These are phyloP conservation scores for Leptinotarsa defecta DNA, from an alignment of 1,140 invertebrate genomes.

Conservation along the genomic window DNA sequence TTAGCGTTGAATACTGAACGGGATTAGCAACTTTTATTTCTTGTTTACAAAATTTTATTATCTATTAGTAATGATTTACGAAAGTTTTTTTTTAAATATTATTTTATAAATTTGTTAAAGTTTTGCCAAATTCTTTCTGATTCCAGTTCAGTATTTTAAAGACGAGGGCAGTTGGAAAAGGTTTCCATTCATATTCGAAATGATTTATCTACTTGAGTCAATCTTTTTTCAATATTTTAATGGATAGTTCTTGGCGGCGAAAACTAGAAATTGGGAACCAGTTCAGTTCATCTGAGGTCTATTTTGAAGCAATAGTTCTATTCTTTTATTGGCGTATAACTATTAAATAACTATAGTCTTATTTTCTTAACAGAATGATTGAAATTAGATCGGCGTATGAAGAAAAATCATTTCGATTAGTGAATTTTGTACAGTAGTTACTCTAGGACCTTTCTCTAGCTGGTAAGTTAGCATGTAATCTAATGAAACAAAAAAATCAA, in stretches of 20 bases:
- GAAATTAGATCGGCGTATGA: background rate
- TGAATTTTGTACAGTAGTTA: conserved; percentile 11
- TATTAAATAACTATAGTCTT: background rate
- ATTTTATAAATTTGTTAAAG: background rate
- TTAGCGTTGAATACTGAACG: conserved; percentile 14
- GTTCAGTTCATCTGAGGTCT: too few relatives aligned
- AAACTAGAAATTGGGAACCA: too few relatives aligned
- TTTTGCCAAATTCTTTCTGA: background rate
- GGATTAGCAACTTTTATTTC: background rate
- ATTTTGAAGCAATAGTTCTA: background rate
- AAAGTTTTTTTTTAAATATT: background rate
- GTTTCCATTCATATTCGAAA: background rate
- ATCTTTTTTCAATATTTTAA: background rate
- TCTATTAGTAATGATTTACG: background rate
- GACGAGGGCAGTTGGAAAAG: background rate
- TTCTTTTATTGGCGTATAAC: background rate
- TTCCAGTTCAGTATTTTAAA: background rate
- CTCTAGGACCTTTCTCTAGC: background rate
- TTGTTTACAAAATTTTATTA: background rate
- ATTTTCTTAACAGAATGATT: background rate
- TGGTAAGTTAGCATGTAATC: background rate
- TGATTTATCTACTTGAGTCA: background rate
- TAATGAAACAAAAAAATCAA: conserved; percentile 5
- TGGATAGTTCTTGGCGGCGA: too few relatives aligned
- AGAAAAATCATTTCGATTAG: background rate